Percentiles rank a stretch among this genome's conserved stretches.
Evolutionary conservation across 2,113 vertebrate genomes (phyloP).

Genomic region (Synchiropus splendidus): DNA sequence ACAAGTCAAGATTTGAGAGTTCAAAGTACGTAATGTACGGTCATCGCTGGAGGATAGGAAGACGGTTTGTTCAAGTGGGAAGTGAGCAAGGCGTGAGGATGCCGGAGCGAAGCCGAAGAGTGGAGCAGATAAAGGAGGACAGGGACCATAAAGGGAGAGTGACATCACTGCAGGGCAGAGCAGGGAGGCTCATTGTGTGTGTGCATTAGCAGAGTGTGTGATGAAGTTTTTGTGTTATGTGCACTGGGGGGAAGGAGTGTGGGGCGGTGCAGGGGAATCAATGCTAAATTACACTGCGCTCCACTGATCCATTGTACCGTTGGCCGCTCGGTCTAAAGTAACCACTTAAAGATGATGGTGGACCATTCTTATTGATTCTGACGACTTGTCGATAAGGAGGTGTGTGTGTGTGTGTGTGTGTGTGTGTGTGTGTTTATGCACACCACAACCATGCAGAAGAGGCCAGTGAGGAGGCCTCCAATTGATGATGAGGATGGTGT

Average conservation of each 20-base stretch:
- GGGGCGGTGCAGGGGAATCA: conserved; percentile 70
- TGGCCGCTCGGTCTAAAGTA: conserved; percentile 76
- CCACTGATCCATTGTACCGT: conserved; percentile 80
- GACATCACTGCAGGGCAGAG: conserved; percentile 71
- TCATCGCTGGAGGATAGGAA: no score
- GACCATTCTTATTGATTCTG: conserved; percentile 84
- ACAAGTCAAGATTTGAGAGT: no score
- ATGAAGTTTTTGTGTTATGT: conserved; percentile 72
- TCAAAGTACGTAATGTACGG: no score
- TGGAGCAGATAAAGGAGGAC: conserved; percentile 33
- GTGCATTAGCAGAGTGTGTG: conserved; percentile 76
- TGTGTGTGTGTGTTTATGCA: conserved; percentile 1
- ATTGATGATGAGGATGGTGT: no score
- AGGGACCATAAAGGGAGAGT: conserved; percentile 57
- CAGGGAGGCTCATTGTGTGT: conserved; percentile 72
- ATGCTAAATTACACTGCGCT: conserved; percentile 88
- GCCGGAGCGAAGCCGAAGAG: conserved; percentile 13
- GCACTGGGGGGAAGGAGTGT: conserved; percentile 74
- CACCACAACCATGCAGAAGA: no score
- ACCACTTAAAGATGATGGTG: conserved; percentile 77
- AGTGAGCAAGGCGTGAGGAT: no score
- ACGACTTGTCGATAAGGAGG: conserved; percentile 66
- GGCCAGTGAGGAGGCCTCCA: no score
- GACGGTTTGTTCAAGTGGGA: no score
- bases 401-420: neutral